Conservation (phyloP, 2,888 invertebrate genomes). For the Andrena hattorfiana region DNA sequence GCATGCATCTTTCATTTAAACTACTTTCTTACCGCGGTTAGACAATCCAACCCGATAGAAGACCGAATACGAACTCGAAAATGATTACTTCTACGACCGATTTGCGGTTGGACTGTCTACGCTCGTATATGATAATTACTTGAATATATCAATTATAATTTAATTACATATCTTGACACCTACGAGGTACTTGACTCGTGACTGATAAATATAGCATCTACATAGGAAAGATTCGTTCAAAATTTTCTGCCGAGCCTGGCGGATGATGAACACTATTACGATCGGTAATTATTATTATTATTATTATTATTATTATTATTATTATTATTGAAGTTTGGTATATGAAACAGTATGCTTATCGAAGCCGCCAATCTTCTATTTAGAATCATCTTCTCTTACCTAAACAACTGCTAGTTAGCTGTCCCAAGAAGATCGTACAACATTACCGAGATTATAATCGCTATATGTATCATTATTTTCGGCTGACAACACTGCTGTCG, state of each 20-base stretch:
- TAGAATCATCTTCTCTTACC: constrained; percentile 45
- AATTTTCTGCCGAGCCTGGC: constrained; percentile 46
- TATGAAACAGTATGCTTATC: constrained; percentile 44
- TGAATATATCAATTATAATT: constrained; percentile 42
- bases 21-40: constrained; percentile 51
- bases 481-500: constrained; percentile 2
- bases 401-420: constrained; percentile 48
- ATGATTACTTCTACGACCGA: constrained; percentile 38
- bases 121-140: constrained; percentile 40
- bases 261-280: constrained; percentile 56
- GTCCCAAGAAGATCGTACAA: constrained; percentile 38
- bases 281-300: constrained; percentile 32
- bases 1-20: constrained; percentile 59
- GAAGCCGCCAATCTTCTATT: constrained; percentile 49
- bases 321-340: constrained; percentile 49
- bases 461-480: constrained; percentile 1
- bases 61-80: constrained; percentile 9
- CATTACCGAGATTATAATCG: constrained; percentile 41
- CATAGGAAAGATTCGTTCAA: constrained; percentile 45
- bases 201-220: constrained; percentile 51
- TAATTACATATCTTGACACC: constrained; percentile 49
- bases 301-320: constrained; percentile 32
- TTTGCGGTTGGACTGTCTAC: constrained; percentile 51
- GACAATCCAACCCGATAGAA: constrained; percentile 56
- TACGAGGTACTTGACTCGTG: constrained; percentile 60